Conservation (phyloP, 2,888 invertebrate species). For the Drosophila lacicola region DNA sequence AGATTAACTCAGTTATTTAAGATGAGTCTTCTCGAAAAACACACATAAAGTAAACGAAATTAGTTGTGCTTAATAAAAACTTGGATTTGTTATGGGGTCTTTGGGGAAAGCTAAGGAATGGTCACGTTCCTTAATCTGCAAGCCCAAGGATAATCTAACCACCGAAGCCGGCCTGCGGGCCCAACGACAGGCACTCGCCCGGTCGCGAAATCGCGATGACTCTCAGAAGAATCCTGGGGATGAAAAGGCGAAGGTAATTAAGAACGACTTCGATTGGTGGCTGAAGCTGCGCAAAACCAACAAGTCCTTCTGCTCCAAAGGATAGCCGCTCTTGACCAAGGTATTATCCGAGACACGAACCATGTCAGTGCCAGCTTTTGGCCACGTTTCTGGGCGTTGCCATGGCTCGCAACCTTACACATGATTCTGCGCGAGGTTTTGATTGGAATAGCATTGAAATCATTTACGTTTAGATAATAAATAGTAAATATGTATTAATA, state of each 20-base stretch:
- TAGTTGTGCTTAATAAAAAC: background rate
- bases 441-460: no score
- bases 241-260: constrained; percentile 55
- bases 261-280: constrained; percentile 74
- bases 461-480: no score
- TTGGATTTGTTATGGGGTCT: background rate
- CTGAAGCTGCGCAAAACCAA: constrained; percentile 60
- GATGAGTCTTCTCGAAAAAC: background rate
- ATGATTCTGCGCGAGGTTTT: no score
- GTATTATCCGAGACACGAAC: constrained; percentile 38
- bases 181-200: background rate
- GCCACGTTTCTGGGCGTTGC: background rate
- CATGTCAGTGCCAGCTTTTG: constrained; percentile 37
- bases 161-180: constrained; percentile 56
- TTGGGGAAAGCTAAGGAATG: constrained; percentile 48
- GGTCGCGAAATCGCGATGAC: constrained; percentile 42
- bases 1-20: background rate
- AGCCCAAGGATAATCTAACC: constrained; percentile 67
- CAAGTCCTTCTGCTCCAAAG: constrained; percentile 53
- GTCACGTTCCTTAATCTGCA: constrained; percentile 51
- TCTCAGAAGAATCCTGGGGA: constrained; percentile 32
- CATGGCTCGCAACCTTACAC: background rate
- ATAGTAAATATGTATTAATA: no score
- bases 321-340: constrained; percentile 16
- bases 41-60: constrained; percentile 2